Percentiles rank a stretch among this genome's conserved stretches.
Conservation (phyloP, 2,113 vertebrate species). For the Philantomba maxwellii region DNA sequence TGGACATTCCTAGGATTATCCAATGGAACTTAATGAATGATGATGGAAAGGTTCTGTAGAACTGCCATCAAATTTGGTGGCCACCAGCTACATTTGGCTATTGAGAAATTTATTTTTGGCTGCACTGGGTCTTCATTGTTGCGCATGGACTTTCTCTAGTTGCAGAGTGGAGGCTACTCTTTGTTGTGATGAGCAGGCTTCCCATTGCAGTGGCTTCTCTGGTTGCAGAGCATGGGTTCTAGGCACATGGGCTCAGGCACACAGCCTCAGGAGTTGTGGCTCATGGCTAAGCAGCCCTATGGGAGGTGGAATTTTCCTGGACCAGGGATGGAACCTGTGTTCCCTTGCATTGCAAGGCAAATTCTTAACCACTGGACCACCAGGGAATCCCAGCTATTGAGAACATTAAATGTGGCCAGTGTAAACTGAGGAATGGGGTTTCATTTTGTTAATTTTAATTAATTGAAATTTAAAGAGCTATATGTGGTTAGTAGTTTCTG, state of each 20-base stretch:
- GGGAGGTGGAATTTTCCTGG: neutral
- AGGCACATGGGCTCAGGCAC: neutral
- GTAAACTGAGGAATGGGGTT: neutral
- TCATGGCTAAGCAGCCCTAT: neutral
- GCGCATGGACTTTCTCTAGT: neutral
- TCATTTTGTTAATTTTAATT: neutral
- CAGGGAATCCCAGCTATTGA: neutral
- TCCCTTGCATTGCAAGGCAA: neutral
- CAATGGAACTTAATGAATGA: fast-evolving
- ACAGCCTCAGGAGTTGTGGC: neutral
- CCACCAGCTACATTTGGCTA: fast-evolving
- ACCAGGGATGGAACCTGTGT: neutral
- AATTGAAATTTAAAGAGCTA: neutral
- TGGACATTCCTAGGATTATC: neutral
- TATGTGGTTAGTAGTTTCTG: neutral
- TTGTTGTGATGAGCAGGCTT: neutral
- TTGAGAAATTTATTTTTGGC: neutral
- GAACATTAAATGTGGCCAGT: neutral
- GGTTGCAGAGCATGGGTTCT: neutral
- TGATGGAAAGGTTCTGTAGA: fast-evolving
- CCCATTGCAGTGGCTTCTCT: neutral
- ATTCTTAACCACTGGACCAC: neutral
- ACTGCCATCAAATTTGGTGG: fast-evolving
- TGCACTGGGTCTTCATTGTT: neutral
- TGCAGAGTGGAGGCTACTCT: neutral